These are phyloP conservation scores for Prionailurus viverrinus DNA, from an alignment of 2,113 vertebrate species.

Conservation along the genomic window DNA sequence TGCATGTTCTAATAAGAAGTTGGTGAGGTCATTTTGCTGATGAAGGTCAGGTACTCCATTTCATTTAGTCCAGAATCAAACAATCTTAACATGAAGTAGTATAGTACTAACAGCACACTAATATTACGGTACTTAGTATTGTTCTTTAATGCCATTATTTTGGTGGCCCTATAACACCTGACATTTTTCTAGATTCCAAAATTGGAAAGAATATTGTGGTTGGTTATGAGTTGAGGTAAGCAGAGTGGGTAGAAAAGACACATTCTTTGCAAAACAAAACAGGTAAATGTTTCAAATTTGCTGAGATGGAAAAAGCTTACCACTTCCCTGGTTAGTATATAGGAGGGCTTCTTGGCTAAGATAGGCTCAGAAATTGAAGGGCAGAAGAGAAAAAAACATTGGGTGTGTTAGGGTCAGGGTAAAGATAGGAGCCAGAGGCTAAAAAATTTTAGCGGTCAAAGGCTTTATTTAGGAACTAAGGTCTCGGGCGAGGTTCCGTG, in stretches of 20 bases:
- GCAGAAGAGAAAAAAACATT: not conserved
- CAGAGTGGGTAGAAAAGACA: not conserved
- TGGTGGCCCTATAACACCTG: not conserved
- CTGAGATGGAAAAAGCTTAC: constrained; percentile 5
- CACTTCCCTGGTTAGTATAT: not conserved
- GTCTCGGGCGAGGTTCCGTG: too few relatives aligned
- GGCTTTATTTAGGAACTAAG: too few relatives aligned
- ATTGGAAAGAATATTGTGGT: constrained; percentile 11
- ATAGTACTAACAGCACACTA: not conserved
- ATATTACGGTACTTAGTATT: not conserved
- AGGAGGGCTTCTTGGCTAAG: not conserved
- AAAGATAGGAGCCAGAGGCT: too few relatives aligned
- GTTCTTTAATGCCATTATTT: not conserved
- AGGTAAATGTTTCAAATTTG: not conserved
- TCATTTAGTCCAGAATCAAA: not conserved
- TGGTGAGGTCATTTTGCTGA: not conserved
- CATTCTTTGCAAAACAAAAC: constrained; percentile 11
- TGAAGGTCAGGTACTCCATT: not conserved
- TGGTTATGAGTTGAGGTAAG: constrained; percentile 10
- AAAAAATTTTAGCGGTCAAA: too few relatives aligned
- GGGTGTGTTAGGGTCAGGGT: too few relatives aligned
- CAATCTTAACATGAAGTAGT: not conserved
- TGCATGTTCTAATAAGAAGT: not conserved
- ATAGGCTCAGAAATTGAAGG: not conserved
- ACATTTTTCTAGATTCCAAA: not conserved